Base-by-base conservation (phyloP, 1,140 invertebrate genomes). In the Cecropterus lyciades region DNA sequence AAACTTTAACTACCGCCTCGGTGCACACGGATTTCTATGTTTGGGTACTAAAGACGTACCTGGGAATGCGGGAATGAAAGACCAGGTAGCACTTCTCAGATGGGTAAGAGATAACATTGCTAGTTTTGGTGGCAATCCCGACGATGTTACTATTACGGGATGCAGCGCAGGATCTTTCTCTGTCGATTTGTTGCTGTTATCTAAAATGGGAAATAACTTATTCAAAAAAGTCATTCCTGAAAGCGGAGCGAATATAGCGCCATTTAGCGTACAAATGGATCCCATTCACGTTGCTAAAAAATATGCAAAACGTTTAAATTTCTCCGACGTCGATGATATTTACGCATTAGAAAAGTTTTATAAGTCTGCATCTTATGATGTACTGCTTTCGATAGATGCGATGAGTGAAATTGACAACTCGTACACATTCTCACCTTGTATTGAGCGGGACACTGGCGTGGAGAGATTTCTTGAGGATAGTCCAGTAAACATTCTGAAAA, bases 301-400 rank as follows among this genome's bases (percentile, higher is more conserved):
- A 1, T 62, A 49, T 13, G 57, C 57, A 8, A 49, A 62, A 40
- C 15, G 8, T 6, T 62, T 62, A 5, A 73, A 73, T 37, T 78
- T 75, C 59, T 63, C 57, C 3, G 53, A 77, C 2, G 43, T 75
- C 0, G 70, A 80, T 15, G 55, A 87, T 16, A 40, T 83, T 37
- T 37, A 72, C 15, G 79, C 71, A n/a, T 74, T 88, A 16, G 82
- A 86, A 71, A 65, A 78, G 10, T 85, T 85, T 67, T 89, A 81
- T 48, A 82, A 70, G 60, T 72, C 53, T 9, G 49, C 74, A 5
- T 49, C 79, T 6, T 66, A 74, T 53, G 69, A 78, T 40, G n/a
- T 62, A 45, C 49, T 86, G 11, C 67, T 60, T 10, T 73, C 65
- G 17, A 42, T 59, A 11, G 11, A 57, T 24, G 57, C 71, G 14